Evolutionary conservation across 2,888 invertebrate genomes (phyloP), one percentile per base, ranked within the genome.

Genomic region (Bimastos eiseni): DNA sequence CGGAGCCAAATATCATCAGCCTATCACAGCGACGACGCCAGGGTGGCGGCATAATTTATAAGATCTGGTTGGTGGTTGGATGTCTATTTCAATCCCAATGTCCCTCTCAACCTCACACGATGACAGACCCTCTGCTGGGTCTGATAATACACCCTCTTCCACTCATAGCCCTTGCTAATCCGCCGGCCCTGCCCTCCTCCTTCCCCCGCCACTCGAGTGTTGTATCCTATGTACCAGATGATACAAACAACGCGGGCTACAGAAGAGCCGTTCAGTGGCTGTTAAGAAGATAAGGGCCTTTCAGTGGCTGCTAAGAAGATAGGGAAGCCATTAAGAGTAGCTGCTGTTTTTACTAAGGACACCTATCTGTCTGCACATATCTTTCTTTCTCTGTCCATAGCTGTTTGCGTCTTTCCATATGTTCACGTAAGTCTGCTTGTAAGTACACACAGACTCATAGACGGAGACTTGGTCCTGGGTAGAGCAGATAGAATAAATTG

Each of bases 251-350:
- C n/a, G 8, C 8, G n/a, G 13, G 30, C n/a, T 70, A 70, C 70
- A 70, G 70, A 70, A 70, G 70, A 70, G 70, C 30, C 70, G 8
- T 70, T 70, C 70, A 70, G 70, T n/a, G 70, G 70, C 70, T 70
- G 70, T 70, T n/a, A 70, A n/a, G 70, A n/a, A 70, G 70, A 70
- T 70, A 70, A 70, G 70, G n/a, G 70, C 30, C 70, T n/a, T 70
- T 70, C 70, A 70, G n/a, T 17, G 70, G 70, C 70, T 49, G 49
- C 24, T 13, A 49, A 49, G 49, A 15, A 70, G 70, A 70, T 70
- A 70, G 30, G 70, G 8, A n/a, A 70, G n/a, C 70, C 70, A 70
- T 70, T 30, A 70, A 30, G 30, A n/a, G 70, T n/a, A 70, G n/a
- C 30, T 1, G 30, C 11, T 70, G 70, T 8, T 15, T n/a, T 15